phyloP scores from a whole-genome alignment of 2,888 invertebrate genomes.

The Catocala sponsa region DNA sequence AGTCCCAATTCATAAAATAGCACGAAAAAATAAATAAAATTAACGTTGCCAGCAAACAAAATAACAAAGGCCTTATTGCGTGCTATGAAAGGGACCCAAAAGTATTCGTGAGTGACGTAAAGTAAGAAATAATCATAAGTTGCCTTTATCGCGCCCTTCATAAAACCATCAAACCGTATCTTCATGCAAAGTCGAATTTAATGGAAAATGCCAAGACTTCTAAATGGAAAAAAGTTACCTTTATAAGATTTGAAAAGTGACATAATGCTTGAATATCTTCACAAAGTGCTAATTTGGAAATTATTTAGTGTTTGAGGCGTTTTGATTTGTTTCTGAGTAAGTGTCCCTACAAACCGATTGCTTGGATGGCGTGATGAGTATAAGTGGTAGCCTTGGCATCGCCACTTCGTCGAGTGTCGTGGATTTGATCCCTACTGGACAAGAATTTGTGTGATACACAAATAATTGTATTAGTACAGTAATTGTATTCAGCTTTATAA shows the following conservation, averaged over 20 bases:
- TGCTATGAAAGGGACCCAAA: slow-evolving; percentile 34
- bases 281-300: slow-evolving; percentile 8
- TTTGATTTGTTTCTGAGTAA: not conserved
- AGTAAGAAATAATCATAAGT: slow-evolving; percentile 52
- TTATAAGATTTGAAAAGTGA: slow-evolving; percentile 24
- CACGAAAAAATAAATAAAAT: slow-evolving; percentile 7
- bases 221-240: slow-evolving; percentile 26
- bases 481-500: too few relatives aligned
- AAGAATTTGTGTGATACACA: too few relatives aligned
- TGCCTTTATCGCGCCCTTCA: slow-evolving; percentile 46
- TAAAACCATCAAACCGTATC: slow-evolving; percentile 49
- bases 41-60: slow-evolving; percentile 9
- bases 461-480: too few relatives aligned
- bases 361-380: too few relatives aligned
- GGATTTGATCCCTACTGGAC: too few relatives aligned
- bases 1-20: too few relatives aligned
- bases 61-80: slow-evolving; percentile 34
- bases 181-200: slow-evolving; percentile 51
- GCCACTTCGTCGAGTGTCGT: too few relatives aligned
- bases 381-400: too few relatives aligned
- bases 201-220: slow-evolving; percentile 36
- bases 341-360: too few relatives aligned
- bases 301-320: slow-evolving; percentile 3
- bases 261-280: slow-evolving; percentile 11
- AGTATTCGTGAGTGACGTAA: slow-evolving; percentile 44